A percentile compares a stretch with the other conserved stretches of the same genome.
phyloP scores from a whole-genome alignment of 2,888 invertebrate genomes.

The Eueremaeus valkanovi region DNA sequence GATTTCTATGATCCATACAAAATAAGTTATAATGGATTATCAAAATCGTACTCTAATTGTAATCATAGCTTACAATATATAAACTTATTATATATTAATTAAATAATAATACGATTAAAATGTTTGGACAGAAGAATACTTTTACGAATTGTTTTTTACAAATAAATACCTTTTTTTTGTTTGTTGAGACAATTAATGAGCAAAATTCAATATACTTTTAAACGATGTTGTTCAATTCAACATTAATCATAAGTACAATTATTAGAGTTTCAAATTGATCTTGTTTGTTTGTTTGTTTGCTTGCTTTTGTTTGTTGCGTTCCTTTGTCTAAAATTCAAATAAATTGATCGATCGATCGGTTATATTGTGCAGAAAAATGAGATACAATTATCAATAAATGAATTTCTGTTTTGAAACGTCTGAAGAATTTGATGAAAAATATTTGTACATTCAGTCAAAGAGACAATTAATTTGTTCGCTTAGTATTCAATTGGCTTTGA shows the following conservation, averaged over 20 bases:
- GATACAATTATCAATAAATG: background rate
- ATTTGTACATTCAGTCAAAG: background rate
- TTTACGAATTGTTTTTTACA: background rate
- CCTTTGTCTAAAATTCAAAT: background rate
- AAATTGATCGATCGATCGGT: background rate
- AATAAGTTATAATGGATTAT: background rate
- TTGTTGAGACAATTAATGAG: constrained; percentile 8
- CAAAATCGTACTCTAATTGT: background rate
- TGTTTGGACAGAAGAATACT: constrained; percentile 8
- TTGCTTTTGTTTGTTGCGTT: background rate
- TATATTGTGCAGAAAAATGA: background rate
- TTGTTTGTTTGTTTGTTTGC: no score
- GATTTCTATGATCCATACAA: background rate
- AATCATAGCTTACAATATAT: background rate
- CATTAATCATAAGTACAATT: background rate
- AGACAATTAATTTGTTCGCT: background rate
- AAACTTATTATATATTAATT: background rate
- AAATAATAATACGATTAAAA: background rate
- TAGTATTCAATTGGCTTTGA: no score
- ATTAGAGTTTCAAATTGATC: no score
- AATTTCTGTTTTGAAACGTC: background rate
- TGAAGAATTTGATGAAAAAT: background rate
- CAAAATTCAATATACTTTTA: no score
- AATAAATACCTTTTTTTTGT: background rate
- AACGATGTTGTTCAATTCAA: no score